Evolutionary conservation across 2,797 vertebrate species (phyloP), one percentile per base, ranked within the genome.

Genomic region (Cirrhinus molitorella): DNA sequence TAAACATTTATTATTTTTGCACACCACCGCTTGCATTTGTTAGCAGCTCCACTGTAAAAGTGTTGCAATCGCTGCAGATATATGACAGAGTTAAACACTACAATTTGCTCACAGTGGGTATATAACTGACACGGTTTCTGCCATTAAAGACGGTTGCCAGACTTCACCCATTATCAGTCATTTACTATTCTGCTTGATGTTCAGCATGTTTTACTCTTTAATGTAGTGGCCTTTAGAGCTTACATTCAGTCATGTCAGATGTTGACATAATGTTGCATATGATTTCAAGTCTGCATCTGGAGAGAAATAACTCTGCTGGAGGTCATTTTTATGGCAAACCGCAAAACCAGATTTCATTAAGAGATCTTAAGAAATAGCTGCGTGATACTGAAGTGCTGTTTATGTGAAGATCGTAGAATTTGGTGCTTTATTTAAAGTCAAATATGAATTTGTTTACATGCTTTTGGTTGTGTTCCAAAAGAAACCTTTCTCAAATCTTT

Each of bases 141-240:
- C 51, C 17, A n/a, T 47, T 31, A 57, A 59, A 47, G 37, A 47
- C 19, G 11, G n/a, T 31, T 80, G 51, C 40, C 53, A 71, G 37
- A 70, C 49, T 68, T 79, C 63, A 68, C 31, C 47, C 13, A 6
- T 80, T 70, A 67, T 55, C 63, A 80, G 34, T 37, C 23, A 17
- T 71, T 25, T 43, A 23, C 70, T 47, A 17, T 71, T 71, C 28
- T 34, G 53, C 79, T 71, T 71, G 79, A 71, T 57, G 19, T 61
- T 80, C 19, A 10, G 45, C 45, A 34, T 65, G 7, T 65, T 78
- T 65, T 12, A 49, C 59, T 66, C 40, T 77, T 34, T 79, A 65
- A 47, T 63, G 53, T 57, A 17, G 49, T 40, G 31, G 1, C 28
- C 28, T 74, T 7, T 40, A 40, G 72, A 53, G 47, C 71, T 53